A percentile compares a stretch with the other conserved stretches of the same genome.
These are phyloP conservation scores for Pteromalus puparum DNA, from an alignment of 1,140 invertebrate species.

Conservation along the genomic window DNA sequence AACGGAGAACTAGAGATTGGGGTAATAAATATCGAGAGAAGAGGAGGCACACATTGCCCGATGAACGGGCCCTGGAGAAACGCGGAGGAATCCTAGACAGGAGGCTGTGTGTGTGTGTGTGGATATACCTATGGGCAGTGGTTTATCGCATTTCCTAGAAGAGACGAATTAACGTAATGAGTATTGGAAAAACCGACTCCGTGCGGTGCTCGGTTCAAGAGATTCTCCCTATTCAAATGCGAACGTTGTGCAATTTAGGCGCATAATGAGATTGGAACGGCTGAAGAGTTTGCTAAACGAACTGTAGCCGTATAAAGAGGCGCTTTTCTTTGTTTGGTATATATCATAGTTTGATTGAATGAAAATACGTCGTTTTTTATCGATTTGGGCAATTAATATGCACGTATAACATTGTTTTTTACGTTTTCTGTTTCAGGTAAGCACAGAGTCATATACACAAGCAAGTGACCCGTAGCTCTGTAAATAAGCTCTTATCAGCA, in stretches of 20 bases:
- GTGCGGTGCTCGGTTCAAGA: neutral
- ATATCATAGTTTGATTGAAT: neutral
- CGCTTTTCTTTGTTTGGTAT: neutral
- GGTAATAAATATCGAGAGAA: conserved; percentile 25
- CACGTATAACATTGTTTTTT: neutral
- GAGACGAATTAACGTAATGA: conserved; percentile 1
- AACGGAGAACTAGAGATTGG: neutral
- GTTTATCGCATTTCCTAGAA: neutral
- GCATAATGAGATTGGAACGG: neutral
- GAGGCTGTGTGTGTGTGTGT: neutral
- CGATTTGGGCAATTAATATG: too few relatives aligned
- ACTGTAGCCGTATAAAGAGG: neutral
- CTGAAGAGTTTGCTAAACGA: neutral
- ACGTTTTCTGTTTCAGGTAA: conserved; percentile 39
- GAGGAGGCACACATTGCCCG: neutral
- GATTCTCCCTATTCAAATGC: neutral
- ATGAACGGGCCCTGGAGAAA: neutral
- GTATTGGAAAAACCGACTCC: neutral
- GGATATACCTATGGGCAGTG: too few relatives aligned
- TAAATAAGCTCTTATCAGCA: neutral
- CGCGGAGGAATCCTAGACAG: conserved; percentile 3
- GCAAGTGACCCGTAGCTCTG: neutral
- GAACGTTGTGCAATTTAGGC: neutral
- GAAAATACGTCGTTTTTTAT: too few relatives aligned
- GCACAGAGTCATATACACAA: neutral